Evolutionary conservation across 2,113 vertebrate species (phyloP), one percentile per base, ranked within the genome.

Genomic region (Mandrillus leucophaeus): DNA sequence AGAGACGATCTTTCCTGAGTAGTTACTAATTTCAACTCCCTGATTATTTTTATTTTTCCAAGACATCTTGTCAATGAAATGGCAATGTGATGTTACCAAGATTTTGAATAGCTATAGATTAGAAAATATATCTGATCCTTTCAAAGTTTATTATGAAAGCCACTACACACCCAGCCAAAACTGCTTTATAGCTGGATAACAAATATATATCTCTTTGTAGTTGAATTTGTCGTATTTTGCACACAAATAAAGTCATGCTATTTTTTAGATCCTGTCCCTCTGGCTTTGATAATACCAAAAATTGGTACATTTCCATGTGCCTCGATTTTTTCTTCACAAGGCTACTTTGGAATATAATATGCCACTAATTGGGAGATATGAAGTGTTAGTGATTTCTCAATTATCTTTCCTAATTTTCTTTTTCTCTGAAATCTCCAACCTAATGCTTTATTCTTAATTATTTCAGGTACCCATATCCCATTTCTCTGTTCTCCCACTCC

Each of bases 301-400:
- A 93, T 30, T 81, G 32, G 50, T 8, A 87, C 22, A 82, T 94
- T 93, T 96, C 64, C 89, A 92, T 38, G 83, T 66, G 52, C 43
- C 32, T 79, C 43, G 35, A 3, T 50, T 84, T 95, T 75, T 76
- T 48, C 57, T 82, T 90, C 83, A 61, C 55, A 90, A 95, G 73
- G 27, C 25, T 89, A n/a, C 88, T 93, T 97, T 83, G 90, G 38
- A 97, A 83, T 38, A 84, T 14, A 95, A 64, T 93, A 76, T 70
- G 7, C 81, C 95, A 80, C 35, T 68, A 92, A 25, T 66, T 64
- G 59, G 57, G 75, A 93, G 17, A 88, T 78, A 50, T 3, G 35
- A 17, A 52, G 30, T 91, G 97, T 90, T 30, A 88, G 76, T 93
- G 27, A 96, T 86, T 93, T 89, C 52, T 59, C 68, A 95, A 30